Conservation (phyloP, 1,140 invertebrate species). For the Trichonephila inaurata region DNA sequence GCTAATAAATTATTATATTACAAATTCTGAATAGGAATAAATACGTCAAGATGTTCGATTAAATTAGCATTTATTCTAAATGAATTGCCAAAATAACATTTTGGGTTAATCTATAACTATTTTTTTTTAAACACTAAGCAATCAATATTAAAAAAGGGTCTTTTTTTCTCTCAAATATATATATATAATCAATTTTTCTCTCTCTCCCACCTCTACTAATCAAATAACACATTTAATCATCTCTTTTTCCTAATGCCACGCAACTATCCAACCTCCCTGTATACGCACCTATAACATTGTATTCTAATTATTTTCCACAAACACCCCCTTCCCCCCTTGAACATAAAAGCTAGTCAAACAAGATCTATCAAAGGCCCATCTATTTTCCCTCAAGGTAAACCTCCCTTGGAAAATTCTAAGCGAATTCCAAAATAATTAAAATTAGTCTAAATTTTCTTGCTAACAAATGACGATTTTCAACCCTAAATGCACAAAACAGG, state of each 20-base stretch:
- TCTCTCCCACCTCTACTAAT: no score
- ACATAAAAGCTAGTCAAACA: not conserved
- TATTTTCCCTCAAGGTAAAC: conserved; percentile 11
- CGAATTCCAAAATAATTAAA: conserved; percentile 58
- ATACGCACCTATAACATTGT: not conserved
- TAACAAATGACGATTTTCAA: conserved; percentile 26
- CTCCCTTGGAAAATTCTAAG: not conserved
- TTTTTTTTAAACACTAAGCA: no score
- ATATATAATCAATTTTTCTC: not conserved
- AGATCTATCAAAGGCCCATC: conserved; percentile 34
- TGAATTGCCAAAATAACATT: no score
- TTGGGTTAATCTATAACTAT: no score
- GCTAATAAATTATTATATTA: no score
- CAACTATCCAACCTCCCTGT: not conserved
- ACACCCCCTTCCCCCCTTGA: not conserved
- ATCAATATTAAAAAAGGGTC: no score
- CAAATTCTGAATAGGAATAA: no score
- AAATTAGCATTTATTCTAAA: no score
- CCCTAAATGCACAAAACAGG: conserved; percentile 37
- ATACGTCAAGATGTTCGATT: no score
- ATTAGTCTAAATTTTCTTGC: conserved; percentile 64
- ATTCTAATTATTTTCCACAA: conserved; percentile 43
- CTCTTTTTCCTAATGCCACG: no score
- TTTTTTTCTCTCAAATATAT: not conserved
- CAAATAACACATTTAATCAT: no score